Evolutionary conservation across 2,113 vertebrate species (phyloP), one percentile per base, ranked within the genome.

Genomic region (Ophiodon elongatus): DNA sequence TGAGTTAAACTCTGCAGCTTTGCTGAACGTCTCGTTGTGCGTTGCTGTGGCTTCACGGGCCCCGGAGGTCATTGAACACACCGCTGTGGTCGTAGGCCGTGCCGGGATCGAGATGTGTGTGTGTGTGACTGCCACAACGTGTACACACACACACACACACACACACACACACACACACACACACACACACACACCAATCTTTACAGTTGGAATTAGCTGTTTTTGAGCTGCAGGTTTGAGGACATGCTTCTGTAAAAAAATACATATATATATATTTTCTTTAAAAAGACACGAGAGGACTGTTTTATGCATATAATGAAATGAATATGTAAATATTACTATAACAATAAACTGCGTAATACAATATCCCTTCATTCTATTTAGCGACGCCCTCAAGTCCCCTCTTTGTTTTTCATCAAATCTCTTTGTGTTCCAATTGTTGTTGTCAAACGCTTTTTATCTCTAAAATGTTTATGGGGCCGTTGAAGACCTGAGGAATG

Each of bases 61-160:
- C 73, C 73, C 27, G 1, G 41, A 50, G 67, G 60, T 43, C 79
- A 80, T 50, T 65, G 31, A 78, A 73, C 15, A 57, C 73, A 73
- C 50, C 64, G 63, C n/a, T n/a, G 47, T 68, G 25, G 45, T 13
- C 52, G 50, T 25, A 15, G 69, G 31, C 9, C 52, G 45, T 64
- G 29, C 13, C 23, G 31, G 27, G 27, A 62, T n/a, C 33, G 59
- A 33, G 23, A n/a, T 8, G 6, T 64, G 13, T 56, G 13, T 41
- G 43, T 45, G 45, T 47, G 39, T 71, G 52, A 33, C 62, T 19
- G 25, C 41, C n/a, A n/a, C 45, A n/a, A 57, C 19, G 50, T 13
- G 31, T 19, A 52, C 57, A 17, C 27, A 17, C 11, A n/a, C 52
- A 11, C n/a, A n/a, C n/a, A n/a, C n/a, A n/a, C n/a, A n/a, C n/a